Conservation (phyloP, 2,888 invertebrate genomes). For the Lamellibrachia columna region DNA sequence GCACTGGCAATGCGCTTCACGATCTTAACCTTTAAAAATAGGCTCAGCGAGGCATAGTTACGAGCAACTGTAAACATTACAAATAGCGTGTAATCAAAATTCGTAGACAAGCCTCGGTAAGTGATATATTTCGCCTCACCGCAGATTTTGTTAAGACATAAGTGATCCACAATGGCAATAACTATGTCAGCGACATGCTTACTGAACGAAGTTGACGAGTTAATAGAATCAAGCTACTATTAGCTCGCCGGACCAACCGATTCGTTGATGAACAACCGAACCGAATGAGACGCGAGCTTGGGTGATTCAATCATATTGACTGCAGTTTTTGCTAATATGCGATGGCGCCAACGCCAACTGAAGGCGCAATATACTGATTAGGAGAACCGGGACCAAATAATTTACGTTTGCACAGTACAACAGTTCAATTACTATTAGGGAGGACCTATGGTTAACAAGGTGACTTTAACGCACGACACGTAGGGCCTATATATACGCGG, state of each 20-base stretch:
- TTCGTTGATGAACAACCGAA: background rate
- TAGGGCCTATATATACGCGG: background rate
- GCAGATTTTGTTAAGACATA: background rate
- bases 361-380: background rate
- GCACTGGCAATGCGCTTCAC: background rate
- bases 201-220: background rate
- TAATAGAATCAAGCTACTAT: constrained; percentile 10
- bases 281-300: background rate
- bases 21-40: background rate
- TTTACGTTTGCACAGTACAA: background rate
- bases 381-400: background rate
- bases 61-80: background rate
- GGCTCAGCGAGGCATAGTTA: background rate
- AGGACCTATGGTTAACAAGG: background rate
- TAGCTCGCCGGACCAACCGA: background rate
- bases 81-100: background rate
- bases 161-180: background rate
- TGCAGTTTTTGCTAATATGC: background rate
- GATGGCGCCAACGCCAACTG: background rate
- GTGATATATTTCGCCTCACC: background rate
- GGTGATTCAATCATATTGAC: background rate
- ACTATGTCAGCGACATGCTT: background rate
- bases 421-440: background rate
- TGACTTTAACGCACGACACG: background rate
- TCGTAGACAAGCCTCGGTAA: background rate